Base-by-base conservation (phyloP, 2,797 vertebrate species). In the Apogon talboti region DNA sequence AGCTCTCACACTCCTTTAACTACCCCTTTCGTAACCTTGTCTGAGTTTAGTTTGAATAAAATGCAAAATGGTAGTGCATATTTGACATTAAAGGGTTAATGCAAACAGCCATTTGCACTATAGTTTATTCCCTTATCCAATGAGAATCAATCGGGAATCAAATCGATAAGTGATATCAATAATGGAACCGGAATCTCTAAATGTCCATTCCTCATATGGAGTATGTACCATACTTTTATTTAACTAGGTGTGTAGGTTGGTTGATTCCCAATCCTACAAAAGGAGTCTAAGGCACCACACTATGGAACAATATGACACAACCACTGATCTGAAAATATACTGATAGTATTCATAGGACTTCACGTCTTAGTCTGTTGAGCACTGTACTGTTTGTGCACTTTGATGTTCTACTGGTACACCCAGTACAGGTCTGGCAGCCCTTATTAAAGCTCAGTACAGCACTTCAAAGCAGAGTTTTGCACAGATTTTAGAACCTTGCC, bases 371-470 rank as follows among this genome's bases (percentile, higher is more conserved):
- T 41, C 21, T 40, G 47, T 42, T 58, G 13, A 50, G 16, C 48
- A 11, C 42, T 51, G 52, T 35, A 24, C 13, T 56, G 28, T 57
- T 72, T 51, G 28, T 50, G 12, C 40, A 24, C 14, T 71, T 70
- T 57, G 51, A 51, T 19, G 42, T 57, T 18, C 19, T 43, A 47
- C 40, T 50, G 44, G 12, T 35, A 35, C 7, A 35, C 19, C 66
- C 37, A 45, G 18, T 12, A 13, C 40, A 65, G 47, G 16, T 47
- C 33, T 60, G 24, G 1, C 24, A 13, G 37, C 47, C 3, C 14
- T 63, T 61, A 48, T 71, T 42, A 48, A 50, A 50, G 16, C 41
- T 52, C 57, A 69, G 53, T 50, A 7, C 49, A 44, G 1, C 37
- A 37, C 52, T 47, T 59, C 21, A 48, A 48, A 69, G 41, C 46